Percentiles rank a stretch among this genome's conserved stretches.
Evolutionary conservation across 1,140 invertebrate species (phyloP).

Genomic region (Drosophila albomicans): DNA sequence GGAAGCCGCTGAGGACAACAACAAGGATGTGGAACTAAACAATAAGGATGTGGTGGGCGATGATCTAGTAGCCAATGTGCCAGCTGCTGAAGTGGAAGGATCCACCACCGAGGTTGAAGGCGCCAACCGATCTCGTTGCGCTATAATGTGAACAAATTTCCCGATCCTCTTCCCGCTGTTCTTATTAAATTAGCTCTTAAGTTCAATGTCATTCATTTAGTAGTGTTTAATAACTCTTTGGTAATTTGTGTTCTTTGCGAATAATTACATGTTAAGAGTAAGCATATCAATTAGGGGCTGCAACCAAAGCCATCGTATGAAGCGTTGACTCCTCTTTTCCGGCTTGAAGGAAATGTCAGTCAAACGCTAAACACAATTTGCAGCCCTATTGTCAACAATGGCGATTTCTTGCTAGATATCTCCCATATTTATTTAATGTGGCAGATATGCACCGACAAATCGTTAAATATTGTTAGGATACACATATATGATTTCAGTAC

Average conservation of each 20-base stretch:
- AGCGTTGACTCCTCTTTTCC: slow-evolving; percentile 20
- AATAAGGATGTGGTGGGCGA: slow-evolving; percentile 30
- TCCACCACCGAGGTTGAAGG: slow-evolving; percentile 35
- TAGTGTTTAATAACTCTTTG: slow-evolving; percentile 40
- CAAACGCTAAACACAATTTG: slow-evolving; percentile 3
- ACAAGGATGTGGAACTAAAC: slow-evolving; percentile 7
- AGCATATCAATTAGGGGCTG: slow-evolving; percentile 11
- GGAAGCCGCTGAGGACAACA: slow-evolving; percentile 24
- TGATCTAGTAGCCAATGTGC: slow-evolving; percentile 34
- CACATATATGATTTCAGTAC: slow-evolving; percentile 26
- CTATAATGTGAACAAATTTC: slow-evolving; percentile 66
- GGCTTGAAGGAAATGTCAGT: slow-evolving; percentile 5
- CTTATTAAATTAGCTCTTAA: slow-evolving; percentile 43
- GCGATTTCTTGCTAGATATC: slow-evolving; percentile 62
- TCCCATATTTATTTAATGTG: slow-evolving; percentile 4
- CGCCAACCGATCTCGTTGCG: slow-evolving; percentile 67
- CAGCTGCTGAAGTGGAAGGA: slow-evolving; percentile 21
- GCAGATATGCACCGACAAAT: slow-evolving; percentile 64
- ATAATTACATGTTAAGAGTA: slow-evolving; percentile 61
- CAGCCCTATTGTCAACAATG: neutral
- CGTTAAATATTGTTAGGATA: slow-evolving; percentile 4
- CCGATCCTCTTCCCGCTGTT: slow-evolving; percentile 5
- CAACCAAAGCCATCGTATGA: neutral
- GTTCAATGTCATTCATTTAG: slow-evolving; percentile 44
- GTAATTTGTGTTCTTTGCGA: slow-evolving; percentile 63